Evolutionary conservation across 2,888 invertebrate species (phyloP).

Genomic region (Notocelia uddmanniana): DNA sequence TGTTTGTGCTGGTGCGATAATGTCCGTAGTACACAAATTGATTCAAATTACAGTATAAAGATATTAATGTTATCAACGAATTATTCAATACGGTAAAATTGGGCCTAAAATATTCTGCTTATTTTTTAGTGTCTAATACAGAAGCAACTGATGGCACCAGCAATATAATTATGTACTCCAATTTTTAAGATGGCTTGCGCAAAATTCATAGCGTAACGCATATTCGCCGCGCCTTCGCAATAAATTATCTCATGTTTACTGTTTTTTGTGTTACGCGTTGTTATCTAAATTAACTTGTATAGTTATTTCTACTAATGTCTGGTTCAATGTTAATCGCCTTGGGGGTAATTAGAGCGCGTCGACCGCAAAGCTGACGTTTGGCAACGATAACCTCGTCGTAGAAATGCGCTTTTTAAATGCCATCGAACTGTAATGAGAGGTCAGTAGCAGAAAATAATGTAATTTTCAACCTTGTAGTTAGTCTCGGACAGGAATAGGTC

Average conservation of each 20-base stretch:
- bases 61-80: neutral
- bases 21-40: neutral
- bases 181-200: conserved; percentile 3
- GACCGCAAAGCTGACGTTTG: conserved; percentile 73
- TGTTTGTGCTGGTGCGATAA: neutral
- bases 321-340: conserved; percentile 67
- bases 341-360: conserved; percentile 76
- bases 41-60: neutral
- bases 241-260: conserved; percentile 5
- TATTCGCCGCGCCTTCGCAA: neutral
- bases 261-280: conserved; percentile 10
- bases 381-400: conserved; percentile 62
- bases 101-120: neutral
- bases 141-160: neutral
- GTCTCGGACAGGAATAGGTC: neutral
- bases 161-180: neutral
- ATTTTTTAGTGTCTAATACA: neutral
- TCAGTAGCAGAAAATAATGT: conserved; percentile 1
- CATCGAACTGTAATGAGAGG: conserved; percentile 10
- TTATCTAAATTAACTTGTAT: conserved; percentile 23
- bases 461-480: neutral
- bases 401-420: conserved; percentile 38
- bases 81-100: neutral
- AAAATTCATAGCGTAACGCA: conserved; percentile 3
- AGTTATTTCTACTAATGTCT: conserved; percentile 20